Conservation (phyloP, 2,797 vertebrate genomes). For the Typhlichthys subterraneus region DNA sequence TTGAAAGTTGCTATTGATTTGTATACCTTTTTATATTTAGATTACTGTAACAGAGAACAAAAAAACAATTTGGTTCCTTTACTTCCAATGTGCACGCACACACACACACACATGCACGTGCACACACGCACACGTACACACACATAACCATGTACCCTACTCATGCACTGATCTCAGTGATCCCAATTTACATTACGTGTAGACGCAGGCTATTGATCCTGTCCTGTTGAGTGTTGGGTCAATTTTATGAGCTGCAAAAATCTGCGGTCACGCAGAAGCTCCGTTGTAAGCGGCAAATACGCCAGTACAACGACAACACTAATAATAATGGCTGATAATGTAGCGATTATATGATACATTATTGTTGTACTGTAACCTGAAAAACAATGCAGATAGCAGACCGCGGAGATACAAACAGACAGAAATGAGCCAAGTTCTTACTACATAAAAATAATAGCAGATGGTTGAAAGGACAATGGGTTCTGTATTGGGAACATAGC, state of each 20-base stretch:
- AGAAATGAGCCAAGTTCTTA: background rate
- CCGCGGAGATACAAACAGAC: too few relatives aligned
- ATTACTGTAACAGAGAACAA: background rate
- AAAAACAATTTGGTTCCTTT: background rate
- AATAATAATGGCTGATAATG: background rate
- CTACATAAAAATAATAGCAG: slow-evolving; percentile 6
- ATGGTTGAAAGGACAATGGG: slow-evolving; percentile 8
- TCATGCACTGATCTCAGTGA: too few relatives aligned
- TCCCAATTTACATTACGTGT: too few relatives aligned
- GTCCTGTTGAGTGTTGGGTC: background rate
- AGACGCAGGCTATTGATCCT: too few relatives aligned
- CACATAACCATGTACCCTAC: too few relatives aligned
- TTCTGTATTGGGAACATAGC: background rate
- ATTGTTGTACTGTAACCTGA: too few relatives aligned
- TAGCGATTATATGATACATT: too few relatives aligned
- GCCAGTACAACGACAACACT: background rate
- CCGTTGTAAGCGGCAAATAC: too few relatives aligned
- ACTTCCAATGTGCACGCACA: background rate
- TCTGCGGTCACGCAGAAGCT: background rate
- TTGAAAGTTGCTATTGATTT: too few relatives aligned
- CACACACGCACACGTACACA: background rate
- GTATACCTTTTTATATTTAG: background rate
- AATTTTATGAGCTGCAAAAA: slow-evolving; percentile 6
- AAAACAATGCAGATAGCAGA: too few relatives aligned
- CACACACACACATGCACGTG: background rate